Base-by-base conservation (phyloP, 1,140 invertebrate genomes). In the Megathymus violae region DNA sequence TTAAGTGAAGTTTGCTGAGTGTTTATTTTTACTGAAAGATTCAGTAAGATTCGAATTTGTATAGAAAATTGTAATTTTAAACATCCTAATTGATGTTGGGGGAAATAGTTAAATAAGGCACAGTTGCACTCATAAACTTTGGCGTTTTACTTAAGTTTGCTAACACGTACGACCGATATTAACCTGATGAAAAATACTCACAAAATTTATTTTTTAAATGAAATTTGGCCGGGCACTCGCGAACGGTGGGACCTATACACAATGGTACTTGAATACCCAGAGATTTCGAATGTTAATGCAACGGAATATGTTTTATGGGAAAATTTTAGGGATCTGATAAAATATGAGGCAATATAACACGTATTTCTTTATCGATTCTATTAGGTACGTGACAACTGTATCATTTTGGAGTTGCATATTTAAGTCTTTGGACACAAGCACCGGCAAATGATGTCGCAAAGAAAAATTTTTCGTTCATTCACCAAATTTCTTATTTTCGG, bases 221-320 rank as follows among this genome's bases (percentile, higher is more conserved):
- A 31, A 7, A 31, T 4, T 9, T 31, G 1, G 1, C 4, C 9
- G 9, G 27, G 1, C 27, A 25, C 9, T 17, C 34, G 14, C 17
- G 1, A 16, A 9, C 0, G 5, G 11, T 56, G 11, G n/a, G 40
- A 31, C 40, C 31, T 22, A 9, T 13, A 56, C 22, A 10, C 19
- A 44, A n/a, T 15, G 6, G 22, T 25, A 14, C 19, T 22, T 56
- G 19, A 40, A 43, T 56, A 16, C 52, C 19, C 14, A 31, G 22
- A 56, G 40, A 56, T 56, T 56, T 25, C 34, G 13, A 31, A 56
- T 63, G 50, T 52, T 43, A 48, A 47, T 40, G 58, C 19, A 36
- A 36, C 16, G 60, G 43, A 62, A 67, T 56, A 48, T 62, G 43
- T 56, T 61, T 54, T 67, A 62, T 52, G 48, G 44, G 19, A 52